phyloP scores from a whole-genome alignment of 2,113 vertebrate species.

The Neodon shergylaensis region DNA sequence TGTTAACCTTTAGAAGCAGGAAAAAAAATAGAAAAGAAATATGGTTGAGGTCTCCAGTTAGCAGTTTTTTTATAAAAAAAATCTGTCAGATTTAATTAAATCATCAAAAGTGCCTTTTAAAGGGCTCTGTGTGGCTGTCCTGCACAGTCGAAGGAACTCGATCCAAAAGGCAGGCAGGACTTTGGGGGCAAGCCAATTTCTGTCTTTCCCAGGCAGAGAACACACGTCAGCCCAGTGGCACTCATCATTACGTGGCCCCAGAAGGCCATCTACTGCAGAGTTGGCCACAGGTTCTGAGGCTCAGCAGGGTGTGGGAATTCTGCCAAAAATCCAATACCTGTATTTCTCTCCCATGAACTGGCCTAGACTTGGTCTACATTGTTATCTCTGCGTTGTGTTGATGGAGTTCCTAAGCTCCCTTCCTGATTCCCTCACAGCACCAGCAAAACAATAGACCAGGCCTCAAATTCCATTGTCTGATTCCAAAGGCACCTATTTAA shows the following conservation, averaged over 20 bases:
- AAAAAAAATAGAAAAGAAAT: constrained; percentile 56
- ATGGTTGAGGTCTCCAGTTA: constrained; percentile 72
- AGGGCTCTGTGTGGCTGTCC: constrained; percentile 73
- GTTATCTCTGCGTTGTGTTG: background rate
- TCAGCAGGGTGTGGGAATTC: background rate
- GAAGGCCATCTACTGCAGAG: constrained; percentile 62
- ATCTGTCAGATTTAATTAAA: constrained; percentile 84
- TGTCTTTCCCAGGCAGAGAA: constrained; percentile 71
- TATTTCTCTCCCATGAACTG: background rate
- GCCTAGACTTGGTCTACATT: background rate
- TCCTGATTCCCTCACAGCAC: background rate
- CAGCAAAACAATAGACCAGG: background rate
- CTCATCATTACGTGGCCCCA: constrained; percentile 18
- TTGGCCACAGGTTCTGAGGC: background rate
- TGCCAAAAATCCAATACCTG: background rate
- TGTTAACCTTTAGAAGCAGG: constrained; percentile 71
- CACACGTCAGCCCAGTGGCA: constrained; percentile 66
- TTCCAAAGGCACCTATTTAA: background rate
- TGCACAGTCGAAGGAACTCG: constrained; percentile 61
- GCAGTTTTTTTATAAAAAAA: constrained; percentile 47
- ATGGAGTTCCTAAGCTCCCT: background rate
- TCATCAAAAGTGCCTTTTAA: constrained; percentile 72
- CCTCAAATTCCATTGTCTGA: background rate
- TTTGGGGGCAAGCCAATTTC: constrained; percentile 78
- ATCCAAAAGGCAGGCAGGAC: constrained; percentile 77